Conservation (phyloP, 2,888 invertebrate genomes). For the Cheiracanthium punctorium region DNA sequence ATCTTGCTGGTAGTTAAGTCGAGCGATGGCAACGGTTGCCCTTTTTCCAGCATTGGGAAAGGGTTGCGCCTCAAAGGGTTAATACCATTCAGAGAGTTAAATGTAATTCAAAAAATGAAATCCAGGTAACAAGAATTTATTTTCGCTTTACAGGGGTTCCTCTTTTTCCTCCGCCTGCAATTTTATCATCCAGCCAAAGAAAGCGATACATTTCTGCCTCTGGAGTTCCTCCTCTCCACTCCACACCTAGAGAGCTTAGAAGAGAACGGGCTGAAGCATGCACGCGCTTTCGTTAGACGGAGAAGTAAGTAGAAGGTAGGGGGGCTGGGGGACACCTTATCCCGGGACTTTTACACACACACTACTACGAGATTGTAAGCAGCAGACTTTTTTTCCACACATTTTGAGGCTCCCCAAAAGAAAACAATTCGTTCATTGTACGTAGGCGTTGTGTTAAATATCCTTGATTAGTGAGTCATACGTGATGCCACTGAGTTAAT, state of each 20-base stretch:
- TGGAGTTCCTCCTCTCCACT: too few relatives aligned
- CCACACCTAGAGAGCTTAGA: too few relatives aligned
- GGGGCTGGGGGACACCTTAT: neutral
- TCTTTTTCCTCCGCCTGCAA: too few relatives aligned
- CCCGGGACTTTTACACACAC: constrained; percentile 6
- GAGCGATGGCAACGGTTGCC: too few relatives aligned
- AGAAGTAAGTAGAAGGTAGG: neutral
- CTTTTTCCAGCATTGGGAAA: too few relatives aligned
- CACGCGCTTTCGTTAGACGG: neutral
- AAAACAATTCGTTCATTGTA: neutral
- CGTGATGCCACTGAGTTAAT: neutral
- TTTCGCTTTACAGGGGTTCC: too few relatives aligned
- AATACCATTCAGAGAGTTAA: too few relatives aligned
- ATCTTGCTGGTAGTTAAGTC: too few relatives aligned
- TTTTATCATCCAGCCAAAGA: neutral
- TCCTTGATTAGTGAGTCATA: neutral
- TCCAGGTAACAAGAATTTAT: too few relatives aligned
- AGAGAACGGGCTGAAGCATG: neutral
- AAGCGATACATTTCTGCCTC: neutral
- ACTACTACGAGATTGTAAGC: neutral
- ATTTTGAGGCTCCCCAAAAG: neutral
- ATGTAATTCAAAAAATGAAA: too few relatives aligned
- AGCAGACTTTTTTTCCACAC: neutral
- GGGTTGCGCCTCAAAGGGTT: too few relatives aligned
- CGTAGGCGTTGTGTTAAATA: constrained; percentile 2